phyloP scores from a whole-genome alignment of 2,888 invertebrate species.

The Andrena bicolor region DNA sequence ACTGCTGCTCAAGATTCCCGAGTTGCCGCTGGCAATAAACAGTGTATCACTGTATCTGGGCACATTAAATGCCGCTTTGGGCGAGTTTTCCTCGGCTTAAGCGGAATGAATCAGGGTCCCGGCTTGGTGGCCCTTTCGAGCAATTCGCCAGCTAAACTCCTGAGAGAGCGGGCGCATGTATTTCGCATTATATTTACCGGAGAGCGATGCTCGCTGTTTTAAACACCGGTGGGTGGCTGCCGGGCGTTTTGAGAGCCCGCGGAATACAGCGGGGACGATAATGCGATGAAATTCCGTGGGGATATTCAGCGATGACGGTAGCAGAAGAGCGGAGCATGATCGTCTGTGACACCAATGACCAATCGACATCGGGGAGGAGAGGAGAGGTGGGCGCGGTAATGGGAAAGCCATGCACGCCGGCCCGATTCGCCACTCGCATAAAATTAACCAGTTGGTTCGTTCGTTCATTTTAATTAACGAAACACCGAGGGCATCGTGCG shows the following conservation, averaged over 20 bases:
- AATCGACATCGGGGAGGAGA: constrained; percentile 67
- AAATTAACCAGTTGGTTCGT: constrained; percentile 81
- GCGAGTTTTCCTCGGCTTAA: constrained; percentile 49
- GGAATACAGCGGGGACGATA: neutral
- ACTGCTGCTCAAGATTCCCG: constrained; percentile 78
- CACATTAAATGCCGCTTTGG: constrained; percentile 72
- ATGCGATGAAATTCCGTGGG: constrained; percentile 1
- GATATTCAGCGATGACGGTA: constrained; percentile 59
- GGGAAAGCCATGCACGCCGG: constrained; percentile 83
- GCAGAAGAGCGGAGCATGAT: constrained; percentile 65
- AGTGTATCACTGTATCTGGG: constrained; percentile 80
- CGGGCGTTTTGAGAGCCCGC: neutral
- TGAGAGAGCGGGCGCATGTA: neutral
- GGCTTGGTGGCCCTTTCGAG: constrained; percentile 8
- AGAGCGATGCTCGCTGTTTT: neutral
- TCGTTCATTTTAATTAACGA: constrained; percentile 84
- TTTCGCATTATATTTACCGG: neutral
- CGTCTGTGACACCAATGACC: constrained; percentile 75
- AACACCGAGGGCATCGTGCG: constrained; percentile 79
- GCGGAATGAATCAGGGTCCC: constrained; percentile 55
- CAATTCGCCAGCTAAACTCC: constrained; percentile 15
- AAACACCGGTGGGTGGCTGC: neutral
- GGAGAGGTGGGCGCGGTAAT: constrained; percentile 77
- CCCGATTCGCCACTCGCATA: constrained; percentile 82
- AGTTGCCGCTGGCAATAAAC: constrained; percentile 78